These are phyloP conservation scores for Tetranychus cinnabarinus DNA, from an alignment of 1,140 invertebrate genomes.

Conservation along the genomic window DNA sequence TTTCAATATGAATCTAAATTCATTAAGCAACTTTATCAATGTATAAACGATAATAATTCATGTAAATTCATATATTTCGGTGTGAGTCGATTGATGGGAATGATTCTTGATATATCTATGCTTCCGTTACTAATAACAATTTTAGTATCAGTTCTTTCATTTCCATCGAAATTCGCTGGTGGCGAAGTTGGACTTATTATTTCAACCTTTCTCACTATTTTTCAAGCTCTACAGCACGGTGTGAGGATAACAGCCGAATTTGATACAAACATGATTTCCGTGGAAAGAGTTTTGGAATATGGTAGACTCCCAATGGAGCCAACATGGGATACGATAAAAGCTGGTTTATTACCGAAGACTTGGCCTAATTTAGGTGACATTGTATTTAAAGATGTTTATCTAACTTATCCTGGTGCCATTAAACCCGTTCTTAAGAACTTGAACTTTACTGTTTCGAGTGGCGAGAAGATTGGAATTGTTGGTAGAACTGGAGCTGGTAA, in stretches of 20 bases:
- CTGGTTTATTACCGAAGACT: conserved; percentile 6
- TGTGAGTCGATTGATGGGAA: conserved; percentile 55
- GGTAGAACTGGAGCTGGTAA: conserved; percentile 76
- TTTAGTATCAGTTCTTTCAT: conserved; percentile 7
- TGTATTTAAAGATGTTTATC: conserved; percentile 34
- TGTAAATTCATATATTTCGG: conserved; percentile 44
- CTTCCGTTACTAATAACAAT: conserved; percentile 34
- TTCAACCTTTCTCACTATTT: conserved; percentile 44
- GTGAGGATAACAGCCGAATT: conserved; percentile 54
- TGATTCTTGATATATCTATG: conserved; percentile 50
- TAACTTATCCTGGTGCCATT: conserved; percentile 34
- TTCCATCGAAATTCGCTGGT: conserved; percentile 16
- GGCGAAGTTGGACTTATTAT: conserved; percentile 52
- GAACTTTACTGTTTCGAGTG: conserved; percentile 13
- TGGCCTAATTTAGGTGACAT: conserved; percentile 45
- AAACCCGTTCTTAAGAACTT: conserved; percentile 28
- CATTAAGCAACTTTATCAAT: conserved; percentile 63
- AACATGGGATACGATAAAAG: conserved; percentile 9
- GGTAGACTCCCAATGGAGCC: conserved; percentile 37
- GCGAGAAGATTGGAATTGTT: conserved; percentile 50
- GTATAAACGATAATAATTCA: conserved; percentile 40
- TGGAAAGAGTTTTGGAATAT: conserved; percentile 58
- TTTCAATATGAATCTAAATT: conserved; percentile 30
- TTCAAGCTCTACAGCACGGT: conserved; percentile 56
- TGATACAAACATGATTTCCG: conserved; percentile 56